A percentile compares a stretch with the other conserved stretches of the same genome.
phyloP scores from a whole-genome alignment of 2,113 vertebrate genomes.

The Pollimyrus isidori region DNA sequence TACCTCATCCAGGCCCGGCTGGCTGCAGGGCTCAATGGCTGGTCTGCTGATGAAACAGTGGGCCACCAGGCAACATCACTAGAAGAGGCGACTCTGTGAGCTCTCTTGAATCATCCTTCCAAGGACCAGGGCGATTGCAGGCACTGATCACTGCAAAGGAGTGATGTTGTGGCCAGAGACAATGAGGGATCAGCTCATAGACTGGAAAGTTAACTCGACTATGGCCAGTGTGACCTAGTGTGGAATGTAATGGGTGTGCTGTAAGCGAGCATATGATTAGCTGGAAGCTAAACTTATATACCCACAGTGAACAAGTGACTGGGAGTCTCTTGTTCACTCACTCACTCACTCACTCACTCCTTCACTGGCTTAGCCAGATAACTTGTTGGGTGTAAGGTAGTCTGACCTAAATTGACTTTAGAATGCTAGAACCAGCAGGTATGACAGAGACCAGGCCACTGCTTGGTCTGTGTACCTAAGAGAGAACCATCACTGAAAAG shows the following conservation, averaged over 20 bases:
- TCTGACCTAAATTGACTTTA: not conserved
- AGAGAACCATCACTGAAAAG: too few relatives aligned
- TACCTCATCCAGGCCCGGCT: not conserved
- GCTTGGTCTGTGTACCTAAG: not conserved
- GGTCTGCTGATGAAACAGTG: not conserved
- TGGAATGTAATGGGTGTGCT: not conserved
- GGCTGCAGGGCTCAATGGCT: not conserved
- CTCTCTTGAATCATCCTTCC: not conserved
- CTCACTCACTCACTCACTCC: too few relatives aligned
- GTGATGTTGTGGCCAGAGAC: not conserved
- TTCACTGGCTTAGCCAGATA: not conserved
- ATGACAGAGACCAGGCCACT: not conserved
- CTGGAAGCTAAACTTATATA: too few relatives aligned
- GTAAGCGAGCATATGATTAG: not conserved
- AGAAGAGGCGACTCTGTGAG: not conserved
- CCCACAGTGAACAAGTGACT: too few relatives aligned
- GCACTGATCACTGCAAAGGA: not conserved
- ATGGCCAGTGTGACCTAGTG: not conserved
- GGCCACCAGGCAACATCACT: not conserved
- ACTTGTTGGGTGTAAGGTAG: not conserved
- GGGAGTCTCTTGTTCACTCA: too few relatives aligned
- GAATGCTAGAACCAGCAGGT: not conserved
- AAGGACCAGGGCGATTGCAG: not conserved
- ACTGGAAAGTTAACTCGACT: not conserved
- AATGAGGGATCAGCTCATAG: not conserved